phyloP scores from a whole-genome alignment of 2,113 vertebrate genomes.

The Rattus rattus region DNA sequence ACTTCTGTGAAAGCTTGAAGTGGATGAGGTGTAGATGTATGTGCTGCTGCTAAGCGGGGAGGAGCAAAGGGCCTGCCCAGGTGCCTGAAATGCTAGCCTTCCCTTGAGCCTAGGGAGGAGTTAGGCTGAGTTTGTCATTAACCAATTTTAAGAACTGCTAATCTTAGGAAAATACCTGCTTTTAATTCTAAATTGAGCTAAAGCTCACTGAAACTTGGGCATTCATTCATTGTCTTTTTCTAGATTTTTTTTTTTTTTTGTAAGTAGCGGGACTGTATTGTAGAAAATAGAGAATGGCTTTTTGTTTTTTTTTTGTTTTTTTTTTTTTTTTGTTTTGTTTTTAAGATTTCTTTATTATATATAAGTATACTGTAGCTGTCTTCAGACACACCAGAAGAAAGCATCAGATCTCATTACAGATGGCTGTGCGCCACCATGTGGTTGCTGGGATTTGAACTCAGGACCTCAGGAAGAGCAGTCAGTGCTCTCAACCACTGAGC shows the following conservation, averaged over 20 bases:
- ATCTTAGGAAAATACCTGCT: neutral
- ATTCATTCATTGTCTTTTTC: conserved; percentile 8
- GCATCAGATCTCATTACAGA: no score
- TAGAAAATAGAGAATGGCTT: conserved; percentile 1
- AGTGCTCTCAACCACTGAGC: no score
- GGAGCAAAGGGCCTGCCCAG: neutral
- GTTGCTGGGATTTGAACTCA: no score
- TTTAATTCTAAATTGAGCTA: conserved; percentile 33
- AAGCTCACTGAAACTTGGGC: neutral
- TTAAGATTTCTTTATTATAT: no score
- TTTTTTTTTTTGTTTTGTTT: no score
- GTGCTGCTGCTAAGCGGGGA: neutral
- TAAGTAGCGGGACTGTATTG: neutral
- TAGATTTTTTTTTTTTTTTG: neutral
- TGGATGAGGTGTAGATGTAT: neutral
- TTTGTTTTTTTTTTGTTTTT: conserved; percentile 42
- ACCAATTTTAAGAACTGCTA: neutral
- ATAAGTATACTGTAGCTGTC: no score
- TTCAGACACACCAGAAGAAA: no score
- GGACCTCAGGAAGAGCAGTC: no score
- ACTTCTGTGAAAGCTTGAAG: neutral
- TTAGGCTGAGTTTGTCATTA: neutral
- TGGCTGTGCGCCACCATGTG: no score
- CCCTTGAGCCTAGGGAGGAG: neutral
- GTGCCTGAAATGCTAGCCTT: neutral